Evolutionary conservation across 64 coral and sea anemone genomes (phyloP), one percentile per base, ranked within the genome.

Genomic region (Anthopleura sola): DNA sequence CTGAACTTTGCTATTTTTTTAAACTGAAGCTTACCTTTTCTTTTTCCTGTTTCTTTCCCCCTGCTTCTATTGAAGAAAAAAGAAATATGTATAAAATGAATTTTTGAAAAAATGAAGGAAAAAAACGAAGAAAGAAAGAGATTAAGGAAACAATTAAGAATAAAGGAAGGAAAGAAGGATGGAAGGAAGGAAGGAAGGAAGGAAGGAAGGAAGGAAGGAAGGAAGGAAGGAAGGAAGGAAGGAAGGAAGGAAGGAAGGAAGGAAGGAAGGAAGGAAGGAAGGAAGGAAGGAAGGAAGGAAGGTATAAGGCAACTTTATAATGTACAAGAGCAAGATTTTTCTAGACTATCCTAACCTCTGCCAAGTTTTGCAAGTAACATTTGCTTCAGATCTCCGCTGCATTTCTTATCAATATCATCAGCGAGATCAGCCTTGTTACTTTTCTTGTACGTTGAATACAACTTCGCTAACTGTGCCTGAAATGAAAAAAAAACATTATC

Each of bases 331-430:
- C n/a, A n/a, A n/a, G n/a, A n/a, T n/a, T n/a, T n/a, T n/a, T n/a
- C n/a, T n/a, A n/a, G n/a, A n/a, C n/a, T n/a, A n/a, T n/a, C 18
- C 49, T 86, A 34, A 93, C 87, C 92, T 85, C 69, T 79, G 13
- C 87, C 88, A 28, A 94, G 78, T 66, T 90, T 90, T 24, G 88
- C 77, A 28, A 90, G 58, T 23, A 94, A 80, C n/a, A 94, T 80
- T 17, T 74, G 49, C 57, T 94, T 90, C 13, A 90, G 36, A 51
- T 94, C 88, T 19, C 92, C 88, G 44, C 82, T 75, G 54, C 88
- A 94, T 57, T 90, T 94, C 58, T 94, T 90, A 1, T 90, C 84
- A 77, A 94, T 77, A 24, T 94, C 92, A 51, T 90, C 87, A 37
- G 75, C 78, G 36, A 94, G 85, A 21, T 89, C 85, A 50, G 23